A percentile compares a stretch with the other conserved stretches of the same genome.
These are phyloP conservation scores for Fopius arisanus DNA, from an alignment of 1,140 invertebrate genomes.

Conservation along the genomic window DNA sequence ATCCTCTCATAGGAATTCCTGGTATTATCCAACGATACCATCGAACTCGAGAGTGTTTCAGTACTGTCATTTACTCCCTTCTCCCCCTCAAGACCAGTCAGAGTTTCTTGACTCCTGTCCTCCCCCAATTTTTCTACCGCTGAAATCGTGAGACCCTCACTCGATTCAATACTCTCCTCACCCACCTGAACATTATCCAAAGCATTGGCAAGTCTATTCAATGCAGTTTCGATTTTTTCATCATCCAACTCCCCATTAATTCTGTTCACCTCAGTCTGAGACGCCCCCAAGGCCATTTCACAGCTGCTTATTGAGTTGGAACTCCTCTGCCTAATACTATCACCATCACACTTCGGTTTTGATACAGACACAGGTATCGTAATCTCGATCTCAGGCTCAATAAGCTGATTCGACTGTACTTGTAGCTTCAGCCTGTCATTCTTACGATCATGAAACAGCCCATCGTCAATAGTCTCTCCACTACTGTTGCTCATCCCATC, in stretches of 20 bases:
- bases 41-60: conserved; percentile 27
- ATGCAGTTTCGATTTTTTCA: conserved; percentile 38
- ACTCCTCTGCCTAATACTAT: conserved; percentile 50
- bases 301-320: conserved; percentile 64
- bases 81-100: conserved; percentile 3
- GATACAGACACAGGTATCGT: conserved; percentile 58
- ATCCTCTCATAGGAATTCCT: neutral
- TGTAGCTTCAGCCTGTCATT: neutral
- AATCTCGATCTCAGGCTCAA: conserved; percentile 59
- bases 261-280: conserved; percentile 53
- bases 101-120: conserved; percentile 32
- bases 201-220: neutral
- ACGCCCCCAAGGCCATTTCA: conserved; percentile 60
- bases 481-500: conserved; percentile 49
- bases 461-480: conserved; percentile 28
- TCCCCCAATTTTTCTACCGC: neutral
- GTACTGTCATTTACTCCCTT: conserved; percentile 25
- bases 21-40: conserved; percentile 22
- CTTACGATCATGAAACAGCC: conserved; percentile 49
- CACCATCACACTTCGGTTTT: conserved; percentile 47
- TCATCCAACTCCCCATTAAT: conserved; percentile 41
- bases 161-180: conserved; percentile 22
- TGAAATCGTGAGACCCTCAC: conserved; percentile 21
- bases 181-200: conserved; percentile 9
- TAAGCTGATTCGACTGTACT: neutral